Conservation (phyloP, 2,888 invertebrate species). For the Epiblema foenella region DNA sequence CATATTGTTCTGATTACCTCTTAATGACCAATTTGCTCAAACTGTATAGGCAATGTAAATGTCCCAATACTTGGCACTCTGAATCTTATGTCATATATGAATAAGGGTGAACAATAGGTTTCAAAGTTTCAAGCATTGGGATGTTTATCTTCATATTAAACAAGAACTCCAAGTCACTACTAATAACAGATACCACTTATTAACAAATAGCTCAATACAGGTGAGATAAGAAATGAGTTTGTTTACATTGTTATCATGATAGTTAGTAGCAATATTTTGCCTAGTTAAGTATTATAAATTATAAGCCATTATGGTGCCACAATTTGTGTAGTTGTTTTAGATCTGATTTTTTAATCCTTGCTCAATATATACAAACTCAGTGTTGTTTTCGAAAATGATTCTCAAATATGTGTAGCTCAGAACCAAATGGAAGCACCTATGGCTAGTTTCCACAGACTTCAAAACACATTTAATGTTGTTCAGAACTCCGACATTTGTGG, state of each 20-base stretch:
- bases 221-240: conserved; percentile 24
- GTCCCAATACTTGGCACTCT: too few species aligned
- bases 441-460: background rate
- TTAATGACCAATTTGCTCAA: background rate
- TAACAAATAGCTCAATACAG: background rate
- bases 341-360: conserved; percentile 48
- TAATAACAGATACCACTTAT: background rate
- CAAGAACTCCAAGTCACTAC: conserved; percentile 1
- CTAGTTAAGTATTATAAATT: conserved; percentile 46
- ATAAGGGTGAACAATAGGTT: too few species aligned
- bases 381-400: conserved; percentile 27
- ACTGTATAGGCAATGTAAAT: background rate
- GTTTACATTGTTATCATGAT: conserved; percentile 22
- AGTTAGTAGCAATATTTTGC: conserved; percentile 38
- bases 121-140: too few species aligned
- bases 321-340: conserved; percentile 45
- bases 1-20: background rate
- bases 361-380: conserved; percentile 41
- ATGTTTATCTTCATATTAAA: too few species aligned
- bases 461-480: background rate
- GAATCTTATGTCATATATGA: too few species aligned
- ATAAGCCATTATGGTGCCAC: conserved; percentile 65
- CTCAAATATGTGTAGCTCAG: background rate
- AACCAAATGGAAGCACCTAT: background rate
- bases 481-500: background rate